A percentile compares a stretch with the other conserved stretches of the same genome.
Evolutionary conservation across 2,797 vertebrate species (phyloP).

Genomic region (Neosilurus hyrtlii): DNA sequence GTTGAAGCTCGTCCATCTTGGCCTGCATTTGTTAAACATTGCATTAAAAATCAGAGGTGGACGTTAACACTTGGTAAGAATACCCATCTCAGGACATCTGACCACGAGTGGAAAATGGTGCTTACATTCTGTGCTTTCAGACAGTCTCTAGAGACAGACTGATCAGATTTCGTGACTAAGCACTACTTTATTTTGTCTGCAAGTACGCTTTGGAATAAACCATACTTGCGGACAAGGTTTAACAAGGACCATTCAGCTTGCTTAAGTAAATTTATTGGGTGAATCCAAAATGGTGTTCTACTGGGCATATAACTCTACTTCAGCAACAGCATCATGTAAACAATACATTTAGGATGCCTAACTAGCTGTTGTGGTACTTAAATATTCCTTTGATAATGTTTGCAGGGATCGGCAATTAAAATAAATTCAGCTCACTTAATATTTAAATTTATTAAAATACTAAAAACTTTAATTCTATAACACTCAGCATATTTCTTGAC

Average conservation of each 20-base stretch:
- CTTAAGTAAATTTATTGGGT: background rate
- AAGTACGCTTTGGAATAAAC: background rate
- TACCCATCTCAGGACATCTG: background rate
- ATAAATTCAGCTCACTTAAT: background rate
- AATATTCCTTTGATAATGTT: background rate
- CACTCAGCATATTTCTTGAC: background rate
- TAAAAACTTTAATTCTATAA: background rate
- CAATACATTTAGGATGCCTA: background rate
- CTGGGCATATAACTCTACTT: too few species aligned
- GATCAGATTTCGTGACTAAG: background rate
- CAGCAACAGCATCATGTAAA: background rate
- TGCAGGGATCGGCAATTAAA: background rate
- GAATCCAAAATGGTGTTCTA: background rate
- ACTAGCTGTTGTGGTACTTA: background rate
- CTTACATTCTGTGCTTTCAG: background rate
- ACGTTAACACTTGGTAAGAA: background rate
- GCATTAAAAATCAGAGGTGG: background rate
- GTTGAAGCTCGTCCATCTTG: conserved; percentile 98
- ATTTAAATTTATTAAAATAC: background rate
- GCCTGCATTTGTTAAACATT: conserved; percentile 67
- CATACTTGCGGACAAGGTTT: background rate
- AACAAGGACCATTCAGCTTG: background rate
- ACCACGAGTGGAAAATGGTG: background rate
- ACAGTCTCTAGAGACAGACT: background rate
- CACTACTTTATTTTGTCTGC: background rate